Conservation (phyloP, 2,888 invertebrate species). For the Leucozona laternaria region DNA sequence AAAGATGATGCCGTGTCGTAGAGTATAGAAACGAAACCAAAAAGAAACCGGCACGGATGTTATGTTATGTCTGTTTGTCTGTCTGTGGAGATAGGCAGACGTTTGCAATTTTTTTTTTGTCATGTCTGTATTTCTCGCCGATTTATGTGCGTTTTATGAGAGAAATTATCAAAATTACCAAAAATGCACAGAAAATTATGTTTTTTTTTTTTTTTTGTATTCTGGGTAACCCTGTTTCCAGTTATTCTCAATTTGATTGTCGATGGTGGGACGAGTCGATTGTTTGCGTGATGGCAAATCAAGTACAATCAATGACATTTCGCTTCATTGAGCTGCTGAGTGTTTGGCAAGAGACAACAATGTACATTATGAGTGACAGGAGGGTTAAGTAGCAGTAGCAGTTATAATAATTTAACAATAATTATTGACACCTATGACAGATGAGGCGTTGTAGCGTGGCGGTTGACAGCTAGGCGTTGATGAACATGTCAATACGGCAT, state of each 20-base stretch:
- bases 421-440: slow-evolving; percentile 3
- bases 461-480: not conserved
- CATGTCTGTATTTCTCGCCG: not conserved
- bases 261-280: not conserved
- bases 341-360: not conserved
- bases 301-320: not conserved
- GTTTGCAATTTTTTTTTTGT: slow-evolving; percentile 33
- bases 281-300: not conserved
- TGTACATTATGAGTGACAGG: not conserved
- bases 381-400: not conserved
- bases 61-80: slow-evolving; percentile 11
- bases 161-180: slow-evolving; percentile 43
- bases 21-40: slow-evolving; percentile 28
- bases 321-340: slow-evolving; percentile 8
- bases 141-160: slow-evolving; percentile 16
- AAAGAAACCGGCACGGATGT: slow-evolving; percentile 54
- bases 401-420: not conserved
- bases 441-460: not conserved
- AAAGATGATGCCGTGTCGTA: slow-evolving; percentile 30
- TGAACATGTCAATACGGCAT: not conserved
- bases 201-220: slow-evolving; percentile 5
- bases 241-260: not conserved
- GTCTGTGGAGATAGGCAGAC: slow-evolving; percentile 14
- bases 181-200: not conserved
- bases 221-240: slow-evolving; percentile 14